Conservation (phyloP, 2,888 invertebrate genomes). For the Melangyna quadrimaculata region DNA sequence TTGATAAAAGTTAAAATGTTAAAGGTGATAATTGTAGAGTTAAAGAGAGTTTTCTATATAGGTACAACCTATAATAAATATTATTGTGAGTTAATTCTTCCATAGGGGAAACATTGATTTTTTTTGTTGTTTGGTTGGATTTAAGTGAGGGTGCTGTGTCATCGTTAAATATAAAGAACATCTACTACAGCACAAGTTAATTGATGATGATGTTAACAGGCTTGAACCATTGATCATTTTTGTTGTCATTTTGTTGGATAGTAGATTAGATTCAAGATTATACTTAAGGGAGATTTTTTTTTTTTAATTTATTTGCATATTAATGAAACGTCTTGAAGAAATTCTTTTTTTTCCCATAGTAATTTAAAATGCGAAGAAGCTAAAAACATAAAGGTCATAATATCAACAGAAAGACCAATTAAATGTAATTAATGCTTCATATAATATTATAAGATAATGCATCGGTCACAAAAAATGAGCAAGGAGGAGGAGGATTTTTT, state of each 20-base stretch:
- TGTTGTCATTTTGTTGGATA: background rate
- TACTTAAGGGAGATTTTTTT: background rate
- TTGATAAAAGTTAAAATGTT: conserved; percentile 15
- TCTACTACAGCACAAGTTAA: background rate
- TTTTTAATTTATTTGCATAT: background rate
- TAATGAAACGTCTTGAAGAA: background rate
- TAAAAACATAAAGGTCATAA: background rate
- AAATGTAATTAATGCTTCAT: conserved; percentile 17
- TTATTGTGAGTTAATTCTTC: background rate
- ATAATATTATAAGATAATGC: background rate
- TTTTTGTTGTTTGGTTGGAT: background rate
- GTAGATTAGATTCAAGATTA: background rate
- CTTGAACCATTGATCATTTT: background rate
- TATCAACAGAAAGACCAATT: background rate
- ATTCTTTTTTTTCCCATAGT: background rate
- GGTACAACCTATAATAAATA: background rate
- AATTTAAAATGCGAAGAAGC: conserved; percentile 2
- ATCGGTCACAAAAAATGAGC: background rate
- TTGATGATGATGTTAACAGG: conserved; percentile 3
- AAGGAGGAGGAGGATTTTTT: conserved; percentile 17
- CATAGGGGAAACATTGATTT: background rate
- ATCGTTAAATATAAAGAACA: background rate
- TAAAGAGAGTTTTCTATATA: background rate
- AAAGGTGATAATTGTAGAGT: conserved; percentile 11
- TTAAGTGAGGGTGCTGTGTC: background rate